Evolutionary conservation across 2,888 invertebrate genomes (phyloP), one percentile per base, ranked within the genome.

Genomic region (Orthonevra nobilis): DNA sequence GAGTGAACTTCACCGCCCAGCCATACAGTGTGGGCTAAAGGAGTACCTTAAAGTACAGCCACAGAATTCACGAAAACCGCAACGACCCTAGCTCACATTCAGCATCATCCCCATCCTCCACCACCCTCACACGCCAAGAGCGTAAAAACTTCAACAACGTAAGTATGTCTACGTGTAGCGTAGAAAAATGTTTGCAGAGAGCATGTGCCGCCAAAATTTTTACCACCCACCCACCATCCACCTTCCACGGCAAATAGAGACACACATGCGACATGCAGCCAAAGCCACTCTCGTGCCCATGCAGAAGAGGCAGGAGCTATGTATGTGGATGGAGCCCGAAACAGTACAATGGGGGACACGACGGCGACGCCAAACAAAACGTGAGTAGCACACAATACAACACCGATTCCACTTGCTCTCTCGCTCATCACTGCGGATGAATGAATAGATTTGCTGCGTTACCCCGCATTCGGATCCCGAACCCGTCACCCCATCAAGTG

Each of bases 201-300:
- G 77, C 77, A 77, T 77, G 77, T 77, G 77, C 77, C 77, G 60
- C 77, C 70, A 60, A 64, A 77, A 70, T 44, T 23, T n/a, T 46
- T 2, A 2, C 52, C 44, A 48, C 17, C 44, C 38, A 14, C 10
- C 17, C 5, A 4, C 20, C 17, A 4, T 1, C 20, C 60, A 7
- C 3, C 3, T 23, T n/a, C 6, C n/a, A 50, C 7, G 28, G 2
- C 19, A 52, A 20, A 28, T 30, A 70, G 48, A 70, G 6, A 23
- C 50, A 32, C 19, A 50, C 40, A n/a, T 14, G 3, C 5, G 3
- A 23, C 23, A 23, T 23, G 23, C 58, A 28, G 48, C 63, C 70
- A 28, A 1, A 50, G 30, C 50, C 64, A 73, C 42, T 58, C 30
- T 52, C 23, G 12, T 38, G 36, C 38, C 60, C 52, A 28, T 74